Conservation (phyloP, 2,888 invertebrate species). For the Pollenia amentaria region DNA sequence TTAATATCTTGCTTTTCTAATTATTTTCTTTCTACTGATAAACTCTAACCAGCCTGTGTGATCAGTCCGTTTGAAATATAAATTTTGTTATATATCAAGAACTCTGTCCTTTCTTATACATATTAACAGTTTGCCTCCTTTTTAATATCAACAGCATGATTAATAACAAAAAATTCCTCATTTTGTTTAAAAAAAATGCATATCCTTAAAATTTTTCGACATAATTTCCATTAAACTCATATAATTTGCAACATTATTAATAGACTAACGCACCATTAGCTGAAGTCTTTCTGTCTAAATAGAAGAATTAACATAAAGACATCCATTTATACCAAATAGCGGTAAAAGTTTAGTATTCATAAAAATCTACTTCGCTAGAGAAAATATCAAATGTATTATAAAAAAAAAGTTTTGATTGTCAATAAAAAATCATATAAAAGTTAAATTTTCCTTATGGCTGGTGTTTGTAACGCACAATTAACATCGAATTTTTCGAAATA, state of each 20-base stretch:
- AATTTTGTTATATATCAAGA: not conserved
- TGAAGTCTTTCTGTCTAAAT: no score
- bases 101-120: not conserved
- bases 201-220: no score
- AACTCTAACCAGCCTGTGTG: not conserved
- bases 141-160: not conserved
- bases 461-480: constrained; percentile 5
- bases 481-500: not conserved
- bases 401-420: no score
- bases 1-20: not conserved
- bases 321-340: no score
- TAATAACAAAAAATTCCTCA: not conserved
- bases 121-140: not conserved
- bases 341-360: no score
- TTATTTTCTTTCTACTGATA: not conserved
- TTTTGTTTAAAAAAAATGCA: no score
- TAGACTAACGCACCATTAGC: no score
- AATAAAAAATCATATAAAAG: not conserved
- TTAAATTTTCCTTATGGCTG: not conserved
- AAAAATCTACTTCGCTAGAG: no score
- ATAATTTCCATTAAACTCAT: no score
- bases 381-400: no score
- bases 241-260: no score
- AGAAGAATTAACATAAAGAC: no score
- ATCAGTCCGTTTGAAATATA: not conserved